Evolutionary conservation across 92 coral and sea anemone species (phyloP), one percentile per base, ranked within the genome.

Genomic region (Muricea muricata): DNA sequence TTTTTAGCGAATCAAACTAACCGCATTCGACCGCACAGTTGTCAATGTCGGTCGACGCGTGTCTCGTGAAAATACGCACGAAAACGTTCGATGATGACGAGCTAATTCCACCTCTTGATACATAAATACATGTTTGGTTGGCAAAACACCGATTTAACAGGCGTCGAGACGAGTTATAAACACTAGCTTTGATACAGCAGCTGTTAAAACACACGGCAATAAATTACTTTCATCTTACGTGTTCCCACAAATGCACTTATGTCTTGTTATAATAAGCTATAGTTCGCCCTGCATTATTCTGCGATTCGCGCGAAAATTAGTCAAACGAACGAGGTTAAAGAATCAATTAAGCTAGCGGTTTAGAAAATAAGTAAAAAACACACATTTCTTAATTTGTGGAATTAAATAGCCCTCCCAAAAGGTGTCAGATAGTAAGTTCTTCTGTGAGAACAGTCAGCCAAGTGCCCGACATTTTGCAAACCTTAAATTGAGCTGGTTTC

Each of bases 1-100:
- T 71, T 71, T 71, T 32, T 71, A n/a, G 78, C 78, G 42, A 71
- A 71, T 71, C 55, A 71, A 26, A 25, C 78, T 71, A 34, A 71
- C 78, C 78, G 56, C 78, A 71, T 40, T n/a, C 23, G 18, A 71
- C 78, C 78, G 23, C 78, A 71, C 42, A 14, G 21, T 33, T 41
- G 46, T 6, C 47, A 29, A 41, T 13, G 20, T 32, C 4, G 73
- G 2, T 13, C 60, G 23, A 17, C 23, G 60, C 60, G 2, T 7
- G 24, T 52, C 60, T 0, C 2, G 46, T 2, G 29, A 68, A 65
- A 65, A 65, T 1, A 34, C 71, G 41, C 9, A 29, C 37, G 35
- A n/a, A 65, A 65, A 29, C 5, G 4, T 33, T 8, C 8, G 10
- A 33, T 68, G 50, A n/a, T 29, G 21, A 12, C 21, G 14, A 58